These are phyloP conservation scores for Poeciliopsis occidentalis DNA, from an alignment of 2,113 vertebrate genomes.

Conservation along the genomic window DNA sequence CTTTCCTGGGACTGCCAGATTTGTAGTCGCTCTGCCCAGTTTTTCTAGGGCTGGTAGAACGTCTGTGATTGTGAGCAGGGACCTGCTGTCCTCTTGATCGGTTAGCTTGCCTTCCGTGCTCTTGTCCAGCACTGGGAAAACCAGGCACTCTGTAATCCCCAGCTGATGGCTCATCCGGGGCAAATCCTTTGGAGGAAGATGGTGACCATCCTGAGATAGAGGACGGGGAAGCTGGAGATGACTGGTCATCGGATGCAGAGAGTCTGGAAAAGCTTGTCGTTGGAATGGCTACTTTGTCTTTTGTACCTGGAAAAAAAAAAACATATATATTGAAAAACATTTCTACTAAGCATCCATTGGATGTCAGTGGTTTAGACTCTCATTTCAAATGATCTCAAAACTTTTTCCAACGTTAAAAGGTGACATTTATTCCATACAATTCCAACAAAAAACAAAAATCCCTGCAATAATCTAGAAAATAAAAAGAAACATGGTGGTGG, in stretches of 20 bases:
- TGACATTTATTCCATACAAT: background rate
- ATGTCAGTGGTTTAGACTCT: background rate
- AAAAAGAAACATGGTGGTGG: too few species aligned
- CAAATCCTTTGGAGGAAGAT: slow-evolving; percentile 48
- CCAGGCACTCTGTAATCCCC: slow-evolving; percentile 34
- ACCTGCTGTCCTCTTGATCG: slow-evolving; percentile 58
- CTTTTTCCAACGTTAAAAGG: background rate
- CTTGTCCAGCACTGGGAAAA: slow-evolving; percentile 40
- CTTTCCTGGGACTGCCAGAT: slow-evolving; percentile 78
- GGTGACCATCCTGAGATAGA: slow-evolving; percentile 79
- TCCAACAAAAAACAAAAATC: too few species aligned
- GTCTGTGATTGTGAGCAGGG: slow-evolving; percentile 45
- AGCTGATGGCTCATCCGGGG: slow-evolving; percentile 72
- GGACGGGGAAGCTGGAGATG: slow-evolving; percentile 81
- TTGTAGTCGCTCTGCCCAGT: slow-evolving; percentile 56
- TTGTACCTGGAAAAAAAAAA: slow-evolving; percentile 79
- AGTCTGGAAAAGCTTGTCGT: slow-evolving; percentile 83
- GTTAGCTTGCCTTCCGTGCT: slow-evolving; percentile 42
- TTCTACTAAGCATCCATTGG: background rate
- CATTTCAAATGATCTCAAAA: background rate
- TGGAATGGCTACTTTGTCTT: slow-evolving; percentile 83
- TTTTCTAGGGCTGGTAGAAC: slow-evolving; percentile 66
- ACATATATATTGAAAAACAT: background rate
- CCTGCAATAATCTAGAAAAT: too few species aligned
- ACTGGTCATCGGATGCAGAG: slow-evolving; percentile 82